Percentiles rank a stretch among this genome's conserved stretches.
Conservation (phyloP, 2,797 vertebrate genomes). For the Nyctibius grandis region DNA sequence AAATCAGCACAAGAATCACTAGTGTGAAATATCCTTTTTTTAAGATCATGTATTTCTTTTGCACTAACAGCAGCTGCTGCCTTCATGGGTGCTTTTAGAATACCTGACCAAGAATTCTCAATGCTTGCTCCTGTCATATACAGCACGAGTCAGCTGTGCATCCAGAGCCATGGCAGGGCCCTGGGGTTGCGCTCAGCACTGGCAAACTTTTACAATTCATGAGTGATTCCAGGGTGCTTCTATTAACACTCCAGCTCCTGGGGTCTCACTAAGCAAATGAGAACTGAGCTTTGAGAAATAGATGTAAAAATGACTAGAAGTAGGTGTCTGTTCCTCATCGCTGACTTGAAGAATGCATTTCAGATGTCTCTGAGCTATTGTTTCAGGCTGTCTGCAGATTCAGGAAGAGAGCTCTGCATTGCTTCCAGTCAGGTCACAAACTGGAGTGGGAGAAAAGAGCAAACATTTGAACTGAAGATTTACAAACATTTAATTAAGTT, state of each 20-base stretch:
- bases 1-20: background rate
- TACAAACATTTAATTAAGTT: background rate
- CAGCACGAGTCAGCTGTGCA: background rate
- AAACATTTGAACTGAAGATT: background rate
- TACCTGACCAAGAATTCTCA: background rate
- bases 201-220: background rate
- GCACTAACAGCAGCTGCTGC: background rate
- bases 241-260: background rate
- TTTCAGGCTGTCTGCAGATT: background rate
- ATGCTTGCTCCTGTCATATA: background rate
- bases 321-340: background rate
- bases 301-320: background rate
- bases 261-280: background rate
- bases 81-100: background rate
- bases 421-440: background rate
- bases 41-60: background rate
- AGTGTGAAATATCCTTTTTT: background rate
- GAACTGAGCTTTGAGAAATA: background rate
- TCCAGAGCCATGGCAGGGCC: background rate
- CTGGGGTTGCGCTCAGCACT: background rate
- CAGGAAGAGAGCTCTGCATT: background rate
- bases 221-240: background rate
- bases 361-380: background rate
- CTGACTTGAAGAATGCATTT: background rate
- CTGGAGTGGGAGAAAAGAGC: background rate